Evolutionary conservation across 2,113 vertebrate species (phyloP).

Genomic region (Macroglossus sobrinus): DNA sequence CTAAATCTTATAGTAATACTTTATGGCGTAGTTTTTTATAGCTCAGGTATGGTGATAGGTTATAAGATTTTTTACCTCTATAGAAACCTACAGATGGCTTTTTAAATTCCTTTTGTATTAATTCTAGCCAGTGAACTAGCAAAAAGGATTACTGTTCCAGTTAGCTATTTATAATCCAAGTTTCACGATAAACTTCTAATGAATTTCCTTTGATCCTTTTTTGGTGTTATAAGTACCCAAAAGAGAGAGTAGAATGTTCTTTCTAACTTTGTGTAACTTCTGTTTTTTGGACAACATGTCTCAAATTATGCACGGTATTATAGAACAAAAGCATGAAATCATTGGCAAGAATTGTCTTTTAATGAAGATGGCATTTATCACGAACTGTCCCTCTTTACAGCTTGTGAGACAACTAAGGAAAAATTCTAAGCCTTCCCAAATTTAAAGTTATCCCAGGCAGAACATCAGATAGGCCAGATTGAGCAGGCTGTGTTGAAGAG

Average conservation of each 20-base stretch:
- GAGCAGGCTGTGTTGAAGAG: constrained; percentile 56
- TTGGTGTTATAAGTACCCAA: not conserved
- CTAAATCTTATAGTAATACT: not conserved
- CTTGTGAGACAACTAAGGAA: not conserved
- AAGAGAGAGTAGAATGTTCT: not conserved
- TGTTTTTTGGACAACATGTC: not conserved
- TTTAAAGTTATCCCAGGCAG: constrained; percentile 8
- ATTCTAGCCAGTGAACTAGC: not conserved
- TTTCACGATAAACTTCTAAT: not conserved
- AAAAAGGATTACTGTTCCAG: not conserved
- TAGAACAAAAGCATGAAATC: not conserved
- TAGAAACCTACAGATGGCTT: not conserved
- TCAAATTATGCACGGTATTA: not conserved
- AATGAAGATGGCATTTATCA: constrained; percentile 21
- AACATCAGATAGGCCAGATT: not conserved
- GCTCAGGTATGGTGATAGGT: not conserved
- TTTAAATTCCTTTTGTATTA: not conserved
- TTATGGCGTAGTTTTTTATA: not conserved
- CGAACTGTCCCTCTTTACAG: not conserved
- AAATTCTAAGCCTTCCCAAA: not conserved
- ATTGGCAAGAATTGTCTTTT: constrained; percentile 12
- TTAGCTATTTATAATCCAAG: not conserved
- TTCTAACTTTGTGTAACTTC: not conserved
- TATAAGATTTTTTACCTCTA: not conserved
- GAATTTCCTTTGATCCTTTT: not conserved